These are phyloP conservation scores for Dendronephthya gigantea DNA, from an alignment of 64 coral and sea anemone genomes.

Conservation along the genomic window DNA sequence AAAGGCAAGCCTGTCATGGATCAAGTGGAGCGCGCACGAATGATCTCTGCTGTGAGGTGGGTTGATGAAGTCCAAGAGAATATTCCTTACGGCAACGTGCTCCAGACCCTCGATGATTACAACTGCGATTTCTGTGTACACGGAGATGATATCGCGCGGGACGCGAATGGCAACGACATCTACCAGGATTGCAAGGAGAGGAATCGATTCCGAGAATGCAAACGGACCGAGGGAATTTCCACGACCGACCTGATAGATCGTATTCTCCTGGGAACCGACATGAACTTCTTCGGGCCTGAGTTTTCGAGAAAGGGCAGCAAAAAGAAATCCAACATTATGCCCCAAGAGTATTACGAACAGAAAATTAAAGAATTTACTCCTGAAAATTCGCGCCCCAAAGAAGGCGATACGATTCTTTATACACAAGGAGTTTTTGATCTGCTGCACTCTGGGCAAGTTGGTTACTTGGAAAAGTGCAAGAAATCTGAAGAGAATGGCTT, in stretches of 20 bases:
- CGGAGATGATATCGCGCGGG: background rate
- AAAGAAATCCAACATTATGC: background rate
- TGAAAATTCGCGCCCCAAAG: background rate
- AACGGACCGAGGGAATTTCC: background rate
- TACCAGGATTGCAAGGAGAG: background rate
- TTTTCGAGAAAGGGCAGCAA: background rate
- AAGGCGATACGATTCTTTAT: background rate
- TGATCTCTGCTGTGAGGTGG: slow-evolving; percentile 3
- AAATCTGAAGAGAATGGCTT: background rate
- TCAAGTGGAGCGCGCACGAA: background rate
- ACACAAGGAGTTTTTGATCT: slow-evolving; percentile 5
- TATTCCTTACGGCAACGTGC: background rate
- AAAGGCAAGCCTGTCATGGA: slow-evolving; percentile 9
- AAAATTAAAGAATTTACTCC: background rate
- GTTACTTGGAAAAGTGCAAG: background rate
- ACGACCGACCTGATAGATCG: slow-evolving; percentile 1
- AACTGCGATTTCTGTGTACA: slow-evolving; percentile 2
- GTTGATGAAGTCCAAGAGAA: slow-evolving; percentile 11
- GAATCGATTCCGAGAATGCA: background rate
- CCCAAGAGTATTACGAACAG: background rate
- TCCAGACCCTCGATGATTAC: background rate
- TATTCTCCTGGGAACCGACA: background rate
- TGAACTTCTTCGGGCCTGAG: background rate
- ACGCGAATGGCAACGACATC: background rate
- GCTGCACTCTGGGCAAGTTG: background rate